phyloP scores from a whole-genome alignment of 2,113 vertebrate genomes.

The Elanus axillaris region DNA sequence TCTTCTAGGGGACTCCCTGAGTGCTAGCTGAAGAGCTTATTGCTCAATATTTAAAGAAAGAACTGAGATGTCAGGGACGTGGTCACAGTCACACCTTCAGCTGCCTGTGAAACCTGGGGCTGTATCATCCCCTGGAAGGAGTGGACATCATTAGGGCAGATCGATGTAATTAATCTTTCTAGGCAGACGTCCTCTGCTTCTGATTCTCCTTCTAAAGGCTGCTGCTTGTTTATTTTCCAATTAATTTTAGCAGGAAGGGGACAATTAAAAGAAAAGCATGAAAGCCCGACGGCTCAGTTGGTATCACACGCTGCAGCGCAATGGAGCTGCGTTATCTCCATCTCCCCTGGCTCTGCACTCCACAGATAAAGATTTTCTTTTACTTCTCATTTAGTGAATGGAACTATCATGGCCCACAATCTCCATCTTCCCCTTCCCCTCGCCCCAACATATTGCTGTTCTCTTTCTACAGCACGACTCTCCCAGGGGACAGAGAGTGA shows the following conservation, averaged over 20 bases:
- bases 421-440: background rate
- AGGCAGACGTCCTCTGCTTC: background rate
- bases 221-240: background rate
- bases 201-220: background rate
- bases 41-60: background rate
- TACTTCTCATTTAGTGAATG: background rate
- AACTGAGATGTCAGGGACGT: background rate
- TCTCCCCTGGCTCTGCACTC: background rate
- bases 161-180: background rate
- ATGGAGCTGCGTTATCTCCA: background rate
- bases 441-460: rapidly evolving
- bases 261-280: background rate
- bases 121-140: background rate
- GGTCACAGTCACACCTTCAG: background rate
- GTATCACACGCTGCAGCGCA: background rate
- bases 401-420: background rate
- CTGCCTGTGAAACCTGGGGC: background rate
- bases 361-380: background rate
- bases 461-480: background rate
- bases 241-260: background rate
- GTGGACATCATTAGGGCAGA: background rate
- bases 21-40: background rate
- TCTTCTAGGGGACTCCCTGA: background rate
- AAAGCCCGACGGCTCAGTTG: background rate
- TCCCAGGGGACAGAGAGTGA: background rate